Conservation (phyloP, 2,888 invertebrate species). For the Listrodromus nycthemerus region DNA sequence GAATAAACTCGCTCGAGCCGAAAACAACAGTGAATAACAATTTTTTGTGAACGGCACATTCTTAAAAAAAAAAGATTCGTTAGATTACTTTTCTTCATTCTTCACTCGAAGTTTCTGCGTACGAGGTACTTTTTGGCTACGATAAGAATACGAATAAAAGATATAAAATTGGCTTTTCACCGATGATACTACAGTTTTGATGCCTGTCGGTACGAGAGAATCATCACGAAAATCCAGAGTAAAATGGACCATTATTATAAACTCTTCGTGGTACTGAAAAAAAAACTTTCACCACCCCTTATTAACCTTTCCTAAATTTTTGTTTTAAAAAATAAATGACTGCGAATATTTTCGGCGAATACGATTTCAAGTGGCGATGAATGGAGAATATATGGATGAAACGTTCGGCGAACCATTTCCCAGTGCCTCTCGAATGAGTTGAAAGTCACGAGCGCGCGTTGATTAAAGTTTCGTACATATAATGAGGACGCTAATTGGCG, state of each 20-base stretch:
- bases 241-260: too few relatives aligned
- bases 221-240: not conserved
- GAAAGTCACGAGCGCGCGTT: conserved; percentile 56
- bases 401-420: conserved; percentile 10
- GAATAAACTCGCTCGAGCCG: conserved; percentile 1
- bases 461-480: conserved; percentile 66
- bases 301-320: not conserved
- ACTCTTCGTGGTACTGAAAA: not conserved
- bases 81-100: not conserved
- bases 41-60: not conserved
- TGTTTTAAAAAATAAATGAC: not conserved
- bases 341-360: not conserved
- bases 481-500: conserved; percentile 62
- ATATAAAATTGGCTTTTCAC: not conserved
- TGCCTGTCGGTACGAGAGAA: not conserved
- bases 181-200: not conserved
- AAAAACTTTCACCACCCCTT: not conserved
- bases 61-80: not conserved
- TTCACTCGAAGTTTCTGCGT: not conserved
- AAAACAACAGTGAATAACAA: not conserved
- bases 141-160: not conserved
- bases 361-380: not conserved
- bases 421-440: conserved; percentile 18
- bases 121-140: not conserved
- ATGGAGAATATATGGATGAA: not conserved